A percentile compares a stretch with the other conserved stretches of the same genome.
Evolutionary conservation across 1,140 invertebrate species (phyloP).

Genomic region (Sycophila sp.): DNA sequence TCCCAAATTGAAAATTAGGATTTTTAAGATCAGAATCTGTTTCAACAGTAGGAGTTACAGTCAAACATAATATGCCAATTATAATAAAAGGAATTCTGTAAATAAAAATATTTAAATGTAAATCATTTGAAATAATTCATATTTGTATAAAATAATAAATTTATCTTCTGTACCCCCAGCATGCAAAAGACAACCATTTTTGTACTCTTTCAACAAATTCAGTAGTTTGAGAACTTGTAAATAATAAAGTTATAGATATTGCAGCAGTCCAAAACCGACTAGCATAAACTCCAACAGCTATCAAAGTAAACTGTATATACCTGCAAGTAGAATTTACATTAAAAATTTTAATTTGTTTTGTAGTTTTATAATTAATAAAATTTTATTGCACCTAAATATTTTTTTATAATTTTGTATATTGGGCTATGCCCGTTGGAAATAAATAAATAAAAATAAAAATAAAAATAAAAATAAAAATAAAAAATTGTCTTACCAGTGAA

Average conservation of each 20-base stretch:
- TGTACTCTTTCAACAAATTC: conserved; percentile 81
- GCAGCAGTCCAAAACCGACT: conserved; percentile 85
- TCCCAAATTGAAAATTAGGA: conserved; percentile 85
- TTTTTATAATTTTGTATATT: too few relatives aligned
- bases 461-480: background rate
- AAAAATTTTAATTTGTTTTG: too few relatives aligned
- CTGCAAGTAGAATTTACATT: too few relatives aligned
- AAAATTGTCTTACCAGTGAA: conserved; percentile 53
- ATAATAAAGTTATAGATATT: conserved; percentile 81
- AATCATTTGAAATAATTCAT: background rate
- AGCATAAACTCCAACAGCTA: conserved; percentile 79
- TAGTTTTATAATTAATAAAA: too few relatives aligned
- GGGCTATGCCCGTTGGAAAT: too few relatives aligned
- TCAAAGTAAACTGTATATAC: conserved; percentile 78
- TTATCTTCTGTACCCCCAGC: conserved; percentile 78
- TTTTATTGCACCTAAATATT: background rate
- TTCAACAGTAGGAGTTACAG: conserved; percentile 44
- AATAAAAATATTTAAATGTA: conserved; percentile 19
- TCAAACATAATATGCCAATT: conserved; percentile 54
- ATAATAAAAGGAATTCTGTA: conserved; percentile 67
- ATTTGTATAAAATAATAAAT: too few relatives aligned
- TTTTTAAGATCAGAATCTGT: conserved; percentile 70
- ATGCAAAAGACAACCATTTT: conserved; percentile 76
- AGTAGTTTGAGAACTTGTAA: conserved; percentile 83
- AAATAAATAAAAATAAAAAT: background rate